phyloP scores from a whole-genome alignment of 2,888 invertebrate species.

The Nudaria mundana region DNA sequence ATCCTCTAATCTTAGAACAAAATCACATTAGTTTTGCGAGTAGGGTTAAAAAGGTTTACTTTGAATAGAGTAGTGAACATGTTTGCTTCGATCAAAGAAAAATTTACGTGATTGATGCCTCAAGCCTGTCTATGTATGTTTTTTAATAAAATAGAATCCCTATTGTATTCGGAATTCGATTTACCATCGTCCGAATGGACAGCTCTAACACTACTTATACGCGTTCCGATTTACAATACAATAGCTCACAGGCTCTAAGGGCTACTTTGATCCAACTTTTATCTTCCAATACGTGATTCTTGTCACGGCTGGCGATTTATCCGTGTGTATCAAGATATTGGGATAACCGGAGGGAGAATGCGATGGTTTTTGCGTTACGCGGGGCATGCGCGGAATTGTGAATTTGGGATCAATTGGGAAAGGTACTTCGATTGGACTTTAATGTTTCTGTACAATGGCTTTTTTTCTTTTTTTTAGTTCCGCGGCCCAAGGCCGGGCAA shows the following conservation, averaged over 20 bases:
- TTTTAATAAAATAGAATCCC: too few relatives aligned
- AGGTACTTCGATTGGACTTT: conserved; percentile 1
- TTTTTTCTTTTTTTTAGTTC: too few relatives aligned
- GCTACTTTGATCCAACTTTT: conserved; percentile 36
- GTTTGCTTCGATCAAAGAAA: too few relatives aligned
- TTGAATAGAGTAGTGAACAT: too few relatives aligned
- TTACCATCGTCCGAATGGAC: conserved; percentile 7
- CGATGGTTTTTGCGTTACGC: conserved; percentile 14
- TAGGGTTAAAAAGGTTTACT: too few relatives aligned
- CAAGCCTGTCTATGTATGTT: too few relatives aligned
- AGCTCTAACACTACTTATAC: conserved; percentile 15
- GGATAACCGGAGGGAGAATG: conserved; percentile 12
- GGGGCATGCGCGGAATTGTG: conserved; percentile 3
- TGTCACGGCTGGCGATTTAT: conserved; percentile 46
- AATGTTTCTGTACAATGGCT: conserved; percentile 1
- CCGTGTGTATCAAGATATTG: conserved; percentile 41
- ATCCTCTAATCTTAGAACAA: too few relatives aligned
- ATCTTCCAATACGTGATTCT: conserved; percentile 33
- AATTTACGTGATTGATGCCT: too few relatives aligned
- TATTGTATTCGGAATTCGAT: conserved; percentile 10
- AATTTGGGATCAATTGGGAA: conserved; percentile 4
- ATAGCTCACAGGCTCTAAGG: conserved; percentile 34
- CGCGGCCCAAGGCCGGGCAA: too few relatives aligned
- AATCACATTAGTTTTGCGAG: too few relatives aligned
- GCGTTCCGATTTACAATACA: conserved; percentile 31